Base-by-base conservation (phyloP, 2,797 vertebrate species). In the Mico argentatus region DNA sequence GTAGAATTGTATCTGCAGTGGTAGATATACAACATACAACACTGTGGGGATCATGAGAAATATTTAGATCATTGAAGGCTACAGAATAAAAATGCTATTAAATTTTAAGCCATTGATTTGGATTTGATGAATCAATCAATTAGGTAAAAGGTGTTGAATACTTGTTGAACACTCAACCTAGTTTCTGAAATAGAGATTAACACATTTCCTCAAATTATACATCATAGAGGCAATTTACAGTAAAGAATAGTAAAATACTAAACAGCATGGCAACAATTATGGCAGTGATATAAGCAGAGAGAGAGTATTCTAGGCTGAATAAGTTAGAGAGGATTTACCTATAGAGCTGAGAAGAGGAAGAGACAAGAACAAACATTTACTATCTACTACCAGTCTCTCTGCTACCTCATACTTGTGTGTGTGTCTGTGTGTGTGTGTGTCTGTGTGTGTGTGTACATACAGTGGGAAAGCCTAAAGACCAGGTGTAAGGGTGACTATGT, bases 51-150 rank as follows among this genome's bases (percentile, higher is more conserved):
- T 67, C 64, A 24, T 39, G 27, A 80, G 20, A 80, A 88, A 22
- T 17, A 81, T 91, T 96, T n/a, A 82, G 33, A 36, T 82, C 86
- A n/a, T 20, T 33, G 59, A 96, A 88, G 36, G 41, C 41, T 77
- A 57, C 12, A 95, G 44, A 72, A 94, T 75, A 75, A 13, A 50
- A 48, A 83, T 39, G 22, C 30, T 55, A 67, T 80, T 93, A 96
- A 17, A 80, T 87, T 33, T 90, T 20, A 90, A 59, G 48, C 4
- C 77, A 84, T 20, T 36, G 27, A 59, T 85, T 89, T 59, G 30
- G 26, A 57, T 96, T 84, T 88, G 27, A 64, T 88, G 52, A 94
- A 86, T 81, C 80, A 88, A 41, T 91, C 55, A 48, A 44, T 93
- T 94, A 39, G 39, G 59, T 52, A 70, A 85, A 96, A 87, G 5